Conservation (phyloP, 30 jellyfish, hydroid and myxozoan species). For the Cassiopea andromeda region DNA sequence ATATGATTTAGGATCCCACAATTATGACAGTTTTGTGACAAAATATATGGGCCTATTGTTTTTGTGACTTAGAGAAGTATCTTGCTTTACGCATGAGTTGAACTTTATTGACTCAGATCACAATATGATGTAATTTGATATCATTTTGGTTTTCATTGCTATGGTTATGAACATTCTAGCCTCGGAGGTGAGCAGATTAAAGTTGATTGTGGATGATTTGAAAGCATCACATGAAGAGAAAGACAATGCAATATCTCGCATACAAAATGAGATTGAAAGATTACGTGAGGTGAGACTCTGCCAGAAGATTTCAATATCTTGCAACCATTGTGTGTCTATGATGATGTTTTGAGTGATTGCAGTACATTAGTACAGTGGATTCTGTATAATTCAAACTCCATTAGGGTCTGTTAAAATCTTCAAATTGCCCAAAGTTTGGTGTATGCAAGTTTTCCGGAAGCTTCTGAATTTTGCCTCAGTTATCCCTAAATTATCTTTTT, state of each 20-base stretch:
- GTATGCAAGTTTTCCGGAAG: too few species aligned
- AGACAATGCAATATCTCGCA: slow-evolving; percentile 81
- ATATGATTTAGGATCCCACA: too few species aligned
- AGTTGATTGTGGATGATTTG: slow-evolving; percentile 87
- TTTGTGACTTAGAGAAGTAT: neutral
- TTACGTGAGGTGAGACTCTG: slow-evolving; percentile 72
- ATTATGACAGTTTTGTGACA: too few species aligned
- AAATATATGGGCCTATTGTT: too few species aligned
- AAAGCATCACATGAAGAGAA: slow-evolving; percentile 83
- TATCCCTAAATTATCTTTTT: too few species aligned
- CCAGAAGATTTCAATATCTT: neutral
- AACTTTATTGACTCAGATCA: neutral
- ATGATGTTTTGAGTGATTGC: neutral
- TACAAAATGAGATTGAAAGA: slow-evolving; percentile 80
- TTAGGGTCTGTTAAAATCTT: too few species aligned
- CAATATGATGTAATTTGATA: neutral
- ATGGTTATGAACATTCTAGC: slow-evolving; percentile 50
- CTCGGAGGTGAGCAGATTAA: slow-evolving; percentile 93
- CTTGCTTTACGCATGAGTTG: neutral
- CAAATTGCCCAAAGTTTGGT: too few species aligned
- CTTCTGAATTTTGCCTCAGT: too few species aligned
- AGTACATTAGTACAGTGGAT: neutral
- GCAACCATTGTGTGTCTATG: neutral
- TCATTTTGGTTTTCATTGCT: neutral
- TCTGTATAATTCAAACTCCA: too few species aligned